Base-by-base conservation (phyloP, 2,113 vertebrate genomes). In the Apteryx mantelli region DNA sequence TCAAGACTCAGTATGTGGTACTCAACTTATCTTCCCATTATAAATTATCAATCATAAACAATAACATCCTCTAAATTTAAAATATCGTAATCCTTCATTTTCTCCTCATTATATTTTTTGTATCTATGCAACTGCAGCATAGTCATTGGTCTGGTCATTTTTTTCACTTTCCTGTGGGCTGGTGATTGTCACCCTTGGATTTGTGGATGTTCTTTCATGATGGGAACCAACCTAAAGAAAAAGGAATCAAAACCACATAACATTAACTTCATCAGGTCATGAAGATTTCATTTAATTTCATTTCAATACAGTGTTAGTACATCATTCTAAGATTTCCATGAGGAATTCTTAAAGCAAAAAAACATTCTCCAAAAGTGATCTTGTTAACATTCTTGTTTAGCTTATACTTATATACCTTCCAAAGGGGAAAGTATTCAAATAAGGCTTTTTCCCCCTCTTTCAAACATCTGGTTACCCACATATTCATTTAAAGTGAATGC, bases 161-260 rank as follows among this genome's bases (percentile, higher is more conserved):
- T 96, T 96, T 70, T 97, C 98, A 65, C 96, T 96, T 81, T 98
- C 98, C 69, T 98, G 97, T 15, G 98, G 98, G 74, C 98, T 98
- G 56, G 97, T 98, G 86, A 98, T 46, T 86, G 97, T 98, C 65
- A 98, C 98, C 95, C 97, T 98, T 91, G 98, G 98, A 75, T 93
- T 97, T 89, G 91, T 84, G 61, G 96, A 69, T 36, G 86, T 87
- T 92, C 97, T 95, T 88, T 93, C 95, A 86, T 83, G 80, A 78
- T 78, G 55, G 9, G 80, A 70, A 53, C 93, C 96, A 87, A 40
- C 95, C 98, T 98, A 24, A 38, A 95, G 58, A 64, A 79, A 95
- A 96, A 94, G 1, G 61, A 95, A 64, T 34, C 68, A 86, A 80
- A 93, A 87, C n/a, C 32, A 93, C 66, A 18, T 30, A 71, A n/a